Percentiles rank a stretch among this genome's conserved stretches.
Conservation (phyloP, 2,888 invertebrate species). For the Prionchulus punctatus region DNA sequence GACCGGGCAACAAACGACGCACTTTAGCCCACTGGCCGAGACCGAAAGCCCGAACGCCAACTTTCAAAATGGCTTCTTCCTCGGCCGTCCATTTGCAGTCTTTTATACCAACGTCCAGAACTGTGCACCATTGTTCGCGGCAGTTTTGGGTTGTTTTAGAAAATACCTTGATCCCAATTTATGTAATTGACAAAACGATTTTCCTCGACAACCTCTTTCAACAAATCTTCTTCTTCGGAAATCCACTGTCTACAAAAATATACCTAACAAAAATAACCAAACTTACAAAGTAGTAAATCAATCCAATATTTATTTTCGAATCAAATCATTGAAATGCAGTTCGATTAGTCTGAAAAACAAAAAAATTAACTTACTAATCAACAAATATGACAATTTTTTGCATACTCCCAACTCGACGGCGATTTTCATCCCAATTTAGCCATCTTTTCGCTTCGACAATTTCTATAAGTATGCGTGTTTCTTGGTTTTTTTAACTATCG, state of each 20-base stretch:
- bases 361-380: too few relatives aligned
- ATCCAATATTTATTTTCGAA: too few relatives aligned
- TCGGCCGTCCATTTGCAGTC: slow-evolving; percentile 44
- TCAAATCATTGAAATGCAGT: too few relatives aligned
- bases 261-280: too few relatives aligned
- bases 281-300: too few relatives aligned
- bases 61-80: slow-evolving; percentile 51
- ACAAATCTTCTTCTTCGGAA: slow-evolving; percentile 49
- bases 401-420: too few relatives aligned
- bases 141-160: slow-evolving; percentile 18
- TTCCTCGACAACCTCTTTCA: slow-evolving; percentile 47
- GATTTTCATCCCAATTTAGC: too few relatives aligned
- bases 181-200: slow-evolving; percentile 49
- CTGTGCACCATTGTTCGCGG: slow-evolving; percentile 26
- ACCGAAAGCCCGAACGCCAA: slow-evolving; percentile 47
- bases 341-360: too few relatives aligned
- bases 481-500: too few relatives aligned
- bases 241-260: slow-evolving; percentile 44
- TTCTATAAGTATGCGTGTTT: too few relatives aligned
- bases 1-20: slow-evolving; percentile 16
- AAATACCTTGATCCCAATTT: slow-evolving; percentile 49
- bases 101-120: slow-evolving; percentile 9
- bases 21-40: slow-evolving; percentile 39
- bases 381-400: too few relatives aligned
- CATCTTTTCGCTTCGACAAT: too few relatives aligned